phyloP scores from a whole-genome alignment of 2,888 invertebrate species.

The Pristionchus arcanus region DNA sequence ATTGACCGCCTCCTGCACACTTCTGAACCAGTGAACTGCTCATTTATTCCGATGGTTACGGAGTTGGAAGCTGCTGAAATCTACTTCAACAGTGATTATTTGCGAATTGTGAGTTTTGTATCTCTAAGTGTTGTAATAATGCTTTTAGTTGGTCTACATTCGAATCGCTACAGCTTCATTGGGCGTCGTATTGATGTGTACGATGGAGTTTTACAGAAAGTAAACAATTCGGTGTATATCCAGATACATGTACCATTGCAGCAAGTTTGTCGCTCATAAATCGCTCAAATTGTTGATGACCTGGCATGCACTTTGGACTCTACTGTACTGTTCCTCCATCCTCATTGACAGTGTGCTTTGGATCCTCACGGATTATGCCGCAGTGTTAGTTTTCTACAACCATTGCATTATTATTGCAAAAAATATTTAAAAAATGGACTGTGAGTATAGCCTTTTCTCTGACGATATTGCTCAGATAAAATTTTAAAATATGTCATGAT shows the following conservation, averaged over 20 bases:
- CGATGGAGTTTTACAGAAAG: conserved; percentile 31
- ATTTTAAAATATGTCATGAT: not conserved
- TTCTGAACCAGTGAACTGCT: not conserved
- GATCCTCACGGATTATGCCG: not conserved
- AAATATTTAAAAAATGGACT: not conserved
- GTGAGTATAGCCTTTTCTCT: not conserved
- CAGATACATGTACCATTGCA: not conserved
- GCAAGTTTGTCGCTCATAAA: conserved; percentile 15
- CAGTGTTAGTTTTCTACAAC: not conserved
- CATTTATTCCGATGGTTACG: not conserved
- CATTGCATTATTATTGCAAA: not conserved
- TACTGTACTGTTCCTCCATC: not conserved
- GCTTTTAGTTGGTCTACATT: not conserved
- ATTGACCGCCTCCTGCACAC: not conserved
- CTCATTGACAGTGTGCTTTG: not conserved
- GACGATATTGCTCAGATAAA: not conserved
- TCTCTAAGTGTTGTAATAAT: not conserved
- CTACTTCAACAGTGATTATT: not conserved
- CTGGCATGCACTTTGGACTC: conserved; percentile 11
- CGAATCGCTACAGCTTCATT: not conserved
- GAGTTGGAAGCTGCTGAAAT: not conserved
- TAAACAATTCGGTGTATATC: not conserved
- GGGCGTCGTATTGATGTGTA: not conserved
- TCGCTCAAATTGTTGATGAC: not conserved
- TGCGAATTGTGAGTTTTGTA: not conserved